Percentiles rank a stretch among this genome's conserved stretches.
phyloP scores from a whole-genome alignment of 2,113 vertebrate species.

The Oreochromis tanganicae region DNA sequence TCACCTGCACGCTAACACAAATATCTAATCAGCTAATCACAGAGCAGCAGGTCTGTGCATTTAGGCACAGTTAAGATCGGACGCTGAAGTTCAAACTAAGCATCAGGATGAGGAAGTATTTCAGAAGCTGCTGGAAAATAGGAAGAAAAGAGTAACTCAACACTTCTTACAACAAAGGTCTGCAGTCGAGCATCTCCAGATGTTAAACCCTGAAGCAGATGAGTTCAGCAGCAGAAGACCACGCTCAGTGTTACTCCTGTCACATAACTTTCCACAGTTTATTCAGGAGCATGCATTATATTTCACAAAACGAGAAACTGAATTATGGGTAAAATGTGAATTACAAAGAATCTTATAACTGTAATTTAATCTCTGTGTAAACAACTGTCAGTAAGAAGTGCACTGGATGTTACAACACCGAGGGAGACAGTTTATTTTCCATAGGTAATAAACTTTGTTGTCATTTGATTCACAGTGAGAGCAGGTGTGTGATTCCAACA shows the following conservation, averaged over 20 bases:
- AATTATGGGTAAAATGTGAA: not conserved
- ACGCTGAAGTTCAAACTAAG: not conserved
- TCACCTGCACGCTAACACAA: not conserved
- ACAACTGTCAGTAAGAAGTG: not conserved
- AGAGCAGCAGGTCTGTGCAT: rapidly evolving
- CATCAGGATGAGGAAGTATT: not conserved
- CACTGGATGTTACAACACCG: not conserved
- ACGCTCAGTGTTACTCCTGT: not conserved
- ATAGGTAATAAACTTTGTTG: not conserved
- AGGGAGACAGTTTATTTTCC: not conserved
- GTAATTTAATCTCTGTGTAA: not conserved
- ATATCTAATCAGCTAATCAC: not conserved
- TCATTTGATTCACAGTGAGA: not conserved
- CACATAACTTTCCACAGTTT: not conserved
- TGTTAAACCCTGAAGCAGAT: not conserved
- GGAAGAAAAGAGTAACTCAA: not conserved
- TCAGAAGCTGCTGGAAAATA: not conserved
- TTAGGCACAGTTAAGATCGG: not conserved
- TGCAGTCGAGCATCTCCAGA: not conserved
- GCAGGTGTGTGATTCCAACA: not conserved
- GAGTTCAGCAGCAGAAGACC: not conserved
- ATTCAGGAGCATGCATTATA: not conserved
- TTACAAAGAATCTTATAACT: not conserved
- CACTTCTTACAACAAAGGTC: not conserved
- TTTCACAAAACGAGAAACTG: not conserved